Base-by-base conservation (phyloP, 1,140 invertebrate species). In the Apis cerana region DNA sequence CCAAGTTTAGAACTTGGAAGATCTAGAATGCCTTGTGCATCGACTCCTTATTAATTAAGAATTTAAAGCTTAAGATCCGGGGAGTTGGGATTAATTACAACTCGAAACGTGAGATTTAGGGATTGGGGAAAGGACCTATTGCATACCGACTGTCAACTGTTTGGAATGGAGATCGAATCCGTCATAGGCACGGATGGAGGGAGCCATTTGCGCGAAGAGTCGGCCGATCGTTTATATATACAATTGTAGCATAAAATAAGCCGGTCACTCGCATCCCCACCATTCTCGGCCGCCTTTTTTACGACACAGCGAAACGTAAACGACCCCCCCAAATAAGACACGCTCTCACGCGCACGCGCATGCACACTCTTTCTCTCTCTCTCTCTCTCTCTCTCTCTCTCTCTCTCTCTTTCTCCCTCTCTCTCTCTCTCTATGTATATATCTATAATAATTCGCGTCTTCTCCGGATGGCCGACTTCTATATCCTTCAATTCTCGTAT, bases 401-500 rank as follows among this genome's bases (percentile, higher is more conserved):
- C 50, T 12, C 12, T 13, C 12, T 11, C 12, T 52, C 10, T 21
- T 21, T 21, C 19, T 23, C 19, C 1, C 10, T 52, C 8, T 21
- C 7, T 58, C 8, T 58, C 3, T 21, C 8, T 27, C 13, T 0
- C 62, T 64, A 27, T 27, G 27, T 27, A 27, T 27, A 27, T n/a
- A n/a, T 17, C 13, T 17, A 19, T 7, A 23, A 19, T 15, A 33
- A 21, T 12, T 67, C 27, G 56, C 23, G 17, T 21, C 43, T 10
- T 54, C 11, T n/a, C 23, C 33, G 33, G n/a, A n/a, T 23, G 10
- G 4, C 21, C 19, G 48, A 4, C 17, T 43, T 43, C 33, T 7
- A 43, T 56, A 58, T 33, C 48, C 52, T 71, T 76, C 81, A 86
- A 48, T 80, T 80, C 70, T 84, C 80, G 50, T 82, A 82, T 21